Conservation (phyloP, 2,113 vertebrate genomes). For the Cardinalis cardinalis region DNA sequence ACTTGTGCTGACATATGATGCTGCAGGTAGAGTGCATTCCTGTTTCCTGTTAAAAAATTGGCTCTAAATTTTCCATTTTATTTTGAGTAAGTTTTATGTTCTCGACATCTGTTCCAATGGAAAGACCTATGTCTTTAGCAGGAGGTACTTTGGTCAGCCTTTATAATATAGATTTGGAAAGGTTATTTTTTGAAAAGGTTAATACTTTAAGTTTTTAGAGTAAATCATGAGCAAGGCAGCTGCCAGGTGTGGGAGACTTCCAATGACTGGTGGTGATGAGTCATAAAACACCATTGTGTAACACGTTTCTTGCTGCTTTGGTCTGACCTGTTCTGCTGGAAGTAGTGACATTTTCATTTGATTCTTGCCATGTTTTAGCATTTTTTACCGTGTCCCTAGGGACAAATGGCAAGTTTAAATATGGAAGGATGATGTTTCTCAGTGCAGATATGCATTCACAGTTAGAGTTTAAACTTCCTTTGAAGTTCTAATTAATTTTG, state of each 20-base stretch:
- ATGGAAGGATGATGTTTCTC: not conserved
- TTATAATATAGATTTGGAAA: not conserved
- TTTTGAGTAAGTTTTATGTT: not conserved
- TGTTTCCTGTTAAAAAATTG: not conserved
- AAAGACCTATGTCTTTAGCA: not conserved
- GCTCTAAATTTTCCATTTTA: not conserved
- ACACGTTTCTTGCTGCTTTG: not conserved
- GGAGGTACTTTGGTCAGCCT: not conserved
- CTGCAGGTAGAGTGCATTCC: not conserved
- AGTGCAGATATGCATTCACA: not conserved
- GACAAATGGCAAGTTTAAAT: not conserved
- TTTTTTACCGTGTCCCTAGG: not conserved
- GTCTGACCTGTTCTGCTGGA: not conserved
- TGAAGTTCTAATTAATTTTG: not conserved
- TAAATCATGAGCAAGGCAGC: not conserved
- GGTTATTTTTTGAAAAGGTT: not conserved
- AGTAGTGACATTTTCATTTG: not conserved
- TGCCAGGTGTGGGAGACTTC: not conserved
- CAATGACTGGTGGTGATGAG: not conserved
- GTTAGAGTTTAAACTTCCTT: not conserved
- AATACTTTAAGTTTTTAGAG: not conserved
- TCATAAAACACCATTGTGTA: not conserved
- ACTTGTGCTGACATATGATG: not conserved
- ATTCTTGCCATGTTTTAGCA: not conserved
- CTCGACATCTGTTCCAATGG: not conserved